phyloP scores from a whole-genome alignment of 2,113 vertebrate species.

The Oncorhynchus gorbuscha region DNA sequence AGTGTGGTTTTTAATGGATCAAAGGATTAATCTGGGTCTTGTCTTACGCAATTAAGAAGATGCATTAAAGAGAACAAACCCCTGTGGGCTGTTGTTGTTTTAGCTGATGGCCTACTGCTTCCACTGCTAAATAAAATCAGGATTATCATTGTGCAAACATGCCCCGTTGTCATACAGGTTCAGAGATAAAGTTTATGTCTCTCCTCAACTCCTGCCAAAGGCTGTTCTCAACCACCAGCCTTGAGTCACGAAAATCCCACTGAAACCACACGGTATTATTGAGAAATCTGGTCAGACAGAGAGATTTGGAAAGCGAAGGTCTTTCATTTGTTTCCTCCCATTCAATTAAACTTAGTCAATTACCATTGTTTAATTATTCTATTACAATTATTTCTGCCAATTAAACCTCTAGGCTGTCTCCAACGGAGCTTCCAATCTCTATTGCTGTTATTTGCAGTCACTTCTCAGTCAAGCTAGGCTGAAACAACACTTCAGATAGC shows the following conservation, averaged over 20 bases:
- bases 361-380: slow-evolving; percentile 30
- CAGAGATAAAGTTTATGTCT: slow-evolving; percentile 34
- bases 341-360: slow-evolving; percentile 16
- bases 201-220: slow-evolving; percentile 43
- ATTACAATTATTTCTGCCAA: slow-evolving; percentile 23
- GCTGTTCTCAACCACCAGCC: slow-evolving; percentile 44
- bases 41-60: slow-evolving; percentile 77
- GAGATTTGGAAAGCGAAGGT: slow-evolving; percentile 6
- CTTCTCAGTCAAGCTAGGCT: slow-evolving; percentile 13
- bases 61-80: slow-evolving; percentile 76
- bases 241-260: slow-evolving; percentile 34
- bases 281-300: slow-evolving; percentile 18
- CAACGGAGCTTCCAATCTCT: slow-evolving; percentile 5
- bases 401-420: slow-evolving; percentile 23
- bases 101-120: slow-evolving; percentile 68
- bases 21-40: slow-evolving; percentile 73
- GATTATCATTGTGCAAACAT: slow-evolving; percentile 67
- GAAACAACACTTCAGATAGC: not conserved
- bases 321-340: slow-evolving; percentile 5
- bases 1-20: slow-evolving; percentile 73
- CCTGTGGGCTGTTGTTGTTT: slow-evolving; percentile 74
- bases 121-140: slow-evolving; percentile 58
- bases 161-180: slow-evolving; percentile 62
- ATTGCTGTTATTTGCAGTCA: slow-evolving; percentile 12
- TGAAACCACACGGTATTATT: slow-evolving; percentile 21